Conservation (phyloP, 2,113 vertebrate genomes). For the Himantopus leucocephalus region DNA sequence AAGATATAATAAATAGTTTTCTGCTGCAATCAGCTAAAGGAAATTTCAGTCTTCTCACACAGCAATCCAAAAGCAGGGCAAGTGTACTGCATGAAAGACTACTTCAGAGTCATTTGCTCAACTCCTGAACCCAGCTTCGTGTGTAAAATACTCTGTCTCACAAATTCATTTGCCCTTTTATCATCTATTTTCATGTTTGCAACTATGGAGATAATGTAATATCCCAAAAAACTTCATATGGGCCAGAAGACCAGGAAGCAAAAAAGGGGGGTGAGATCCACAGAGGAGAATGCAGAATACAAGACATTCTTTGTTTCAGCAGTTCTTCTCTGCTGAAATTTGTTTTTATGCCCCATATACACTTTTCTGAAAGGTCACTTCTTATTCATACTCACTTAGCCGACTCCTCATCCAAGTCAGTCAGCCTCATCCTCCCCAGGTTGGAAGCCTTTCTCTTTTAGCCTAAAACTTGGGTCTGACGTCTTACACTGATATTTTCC, state of each 20-base stretch:
- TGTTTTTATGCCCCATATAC: neutral
- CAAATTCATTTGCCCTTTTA: neutral
- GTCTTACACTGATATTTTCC: neutral
- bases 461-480: neutral
- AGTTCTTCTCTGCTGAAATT: neutral
- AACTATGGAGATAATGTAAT: neutral
- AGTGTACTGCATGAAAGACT: neutral
- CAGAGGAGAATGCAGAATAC: neutral
- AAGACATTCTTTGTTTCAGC: neutral
- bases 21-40: neutral
- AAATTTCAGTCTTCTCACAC: neutral
- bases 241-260: neutral
- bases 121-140: neutral
- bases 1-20: neutral
- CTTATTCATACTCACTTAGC: neutral
- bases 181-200: neutral
- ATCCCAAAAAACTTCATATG: neutral
- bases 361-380: neutral
- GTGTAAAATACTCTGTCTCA: neutral
- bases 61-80: neutral
- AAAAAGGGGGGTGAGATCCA: neutral
- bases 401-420: neutral
- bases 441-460: neutral
- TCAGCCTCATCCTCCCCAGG: neutral
- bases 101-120: neutral